Evolutionary conservation across 37 sponge, comb jelly and placozoan genomes (phyloP), one percentile per base, ranked within the genome.

Genomic region (Dysidea cf. avara): DNA sequence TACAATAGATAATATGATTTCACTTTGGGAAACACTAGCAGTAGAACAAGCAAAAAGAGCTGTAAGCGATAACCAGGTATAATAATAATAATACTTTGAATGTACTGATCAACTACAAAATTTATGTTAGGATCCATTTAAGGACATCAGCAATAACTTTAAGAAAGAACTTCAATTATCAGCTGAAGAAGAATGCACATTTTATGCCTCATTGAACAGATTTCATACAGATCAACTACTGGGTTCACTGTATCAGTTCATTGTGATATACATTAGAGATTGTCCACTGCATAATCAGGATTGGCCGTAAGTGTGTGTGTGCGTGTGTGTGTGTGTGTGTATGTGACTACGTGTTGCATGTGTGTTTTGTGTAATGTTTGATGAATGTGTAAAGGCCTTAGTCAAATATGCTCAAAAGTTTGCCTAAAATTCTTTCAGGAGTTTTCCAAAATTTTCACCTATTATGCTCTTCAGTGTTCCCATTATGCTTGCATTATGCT

Each of bases 11-110:
- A 76, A 87, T 64, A 63, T 87, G 7, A 21, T 87, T 17, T 81
- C 87, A n/a, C 77, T 87, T 7, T 87, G 87, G 87, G 71, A 87
- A 36, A 76, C 77, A 2, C 28, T 87, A 16, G 65, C 87, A 35
- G 58, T 87, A 18, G 82, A 75, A 51, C 50, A 76, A n/a, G 71
- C 78, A 28, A 53, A 71, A 56, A 43, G 54, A 21, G 39, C 70
- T 20, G 53, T 61, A 16, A 43, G 75, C 30, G 69, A n/a, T 38
- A 76, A 39, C 40, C 70, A 81, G 70, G 82, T 74, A 71, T 20
- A n/a, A n/a, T n/a, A n/a, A n/a, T n/a, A 61, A 38, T 33, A 61
- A 26, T 52, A 50, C 2, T 61, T 74, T n/a, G n/a, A n/a, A n/a
- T n/a, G n/a, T n/a, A n/a, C n/a, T n/a, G n/a, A n/a, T n/a, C n/a